Evolutionary conservation across 2,113 vertebrate species (phyloP).

Genomic region (Arenaria interpres): DNA sequence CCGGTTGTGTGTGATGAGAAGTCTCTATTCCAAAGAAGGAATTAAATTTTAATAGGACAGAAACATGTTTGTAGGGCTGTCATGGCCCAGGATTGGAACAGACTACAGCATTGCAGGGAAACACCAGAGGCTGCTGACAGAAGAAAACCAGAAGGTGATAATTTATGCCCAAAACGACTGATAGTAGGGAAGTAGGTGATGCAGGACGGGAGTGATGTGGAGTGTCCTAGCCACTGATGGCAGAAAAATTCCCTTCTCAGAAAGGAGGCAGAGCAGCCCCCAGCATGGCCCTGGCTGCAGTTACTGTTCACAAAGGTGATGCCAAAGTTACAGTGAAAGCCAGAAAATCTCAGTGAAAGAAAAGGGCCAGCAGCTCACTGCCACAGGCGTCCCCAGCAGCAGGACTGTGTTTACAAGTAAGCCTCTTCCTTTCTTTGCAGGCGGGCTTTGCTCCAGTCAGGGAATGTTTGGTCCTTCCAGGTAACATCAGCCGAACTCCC

Average conservation of each 20-base stretch:
- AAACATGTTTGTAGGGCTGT: conserved; percentile 13
- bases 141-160: not conserved
- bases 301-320: not conserved
- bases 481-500: not conserved
- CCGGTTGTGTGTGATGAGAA: not conserved
- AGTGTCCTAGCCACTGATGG: not conserved
- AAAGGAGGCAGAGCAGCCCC: not conserved
- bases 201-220: not conserved
- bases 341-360: not conserved
- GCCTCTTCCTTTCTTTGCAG: not conserved
- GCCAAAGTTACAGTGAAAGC: not conserved
- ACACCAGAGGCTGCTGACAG: not conserved
- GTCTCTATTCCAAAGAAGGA: conserved; percentile 38
- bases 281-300: not conserved
- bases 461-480: not conserved
- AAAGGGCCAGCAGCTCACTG: too few species aligned
- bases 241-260: not conserved
- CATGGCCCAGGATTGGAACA: not conserved
- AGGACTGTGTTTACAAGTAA: not conserved
- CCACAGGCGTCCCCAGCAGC: not conserved
- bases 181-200: not conserved
- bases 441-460: not conserved
- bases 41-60: conserved; percentile 59
- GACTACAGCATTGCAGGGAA: not conserved
- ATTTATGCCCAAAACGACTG: not conserved